Conservation (phyloP, 2,888 invertebrate species). For the Laothoe populi region DNA sequence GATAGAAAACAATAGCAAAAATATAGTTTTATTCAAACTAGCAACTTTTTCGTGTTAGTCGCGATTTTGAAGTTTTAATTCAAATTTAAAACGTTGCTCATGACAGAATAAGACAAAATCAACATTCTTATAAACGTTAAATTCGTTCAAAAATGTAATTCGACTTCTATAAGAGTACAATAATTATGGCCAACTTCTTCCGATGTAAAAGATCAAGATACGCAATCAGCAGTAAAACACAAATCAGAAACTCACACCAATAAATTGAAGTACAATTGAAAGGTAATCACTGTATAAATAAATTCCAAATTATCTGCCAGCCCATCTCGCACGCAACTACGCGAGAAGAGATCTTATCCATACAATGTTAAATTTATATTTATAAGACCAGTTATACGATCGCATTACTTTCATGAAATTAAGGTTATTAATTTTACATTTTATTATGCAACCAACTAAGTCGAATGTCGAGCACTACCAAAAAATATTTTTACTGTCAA, state of each 20-base stretch:
- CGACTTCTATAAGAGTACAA: neutral
- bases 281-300: constrained; percentile 40
- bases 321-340: constrained; percentile 45
- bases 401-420: constrained; percentile 57
- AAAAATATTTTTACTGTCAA: neutral
- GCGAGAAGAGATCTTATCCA: constrained; percentile 58
- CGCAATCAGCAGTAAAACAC: constrained; percentile 50
- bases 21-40: neutral
- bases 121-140: too few species aligned
- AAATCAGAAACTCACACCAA: constrained; percentile 56
- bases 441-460: neutral
- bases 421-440: constrained; percentile 47
- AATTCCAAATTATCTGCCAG: constrained; percentile 54
- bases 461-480: neutral
- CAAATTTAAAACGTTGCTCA: too few species aligned
- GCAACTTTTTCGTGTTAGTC: too few species aligned
- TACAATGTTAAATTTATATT: constrained; percentile 49
- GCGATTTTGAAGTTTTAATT: too few species aligned
- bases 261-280: constrained; percentile 62
- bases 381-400: constrained; percentile 51
- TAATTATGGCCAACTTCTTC: neutral
- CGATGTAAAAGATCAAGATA: constrained; percentile 2
- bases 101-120: too few species aligned
- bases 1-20: neutral
- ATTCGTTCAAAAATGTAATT: too few species aligned